Evolutionary conservation across 1,140 invertebrate species (phyloP), one percentile per base, ranked within the genome.

Genomic region (Oedothorax gibbosus): DNA sequence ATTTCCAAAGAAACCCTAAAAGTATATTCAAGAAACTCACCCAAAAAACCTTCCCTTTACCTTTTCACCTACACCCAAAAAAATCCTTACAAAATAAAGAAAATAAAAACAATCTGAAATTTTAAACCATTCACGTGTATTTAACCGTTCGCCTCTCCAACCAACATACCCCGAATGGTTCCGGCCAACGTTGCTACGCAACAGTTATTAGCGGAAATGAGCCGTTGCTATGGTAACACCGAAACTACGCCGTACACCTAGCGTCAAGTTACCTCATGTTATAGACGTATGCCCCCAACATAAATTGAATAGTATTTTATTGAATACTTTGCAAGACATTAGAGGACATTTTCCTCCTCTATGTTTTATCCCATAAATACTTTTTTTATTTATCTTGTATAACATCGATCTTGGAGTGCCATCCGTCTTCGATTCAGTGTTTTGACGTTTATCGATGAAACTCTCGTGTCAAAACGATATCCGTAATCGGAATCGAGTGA

Each of bases 221-320:
- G 80, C 80, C 65, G 80, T 82, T 82, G 80, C 80, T 50, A 82
- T 82, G 65, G 80, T n/a, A 73, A 82, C 80, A 49, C 57, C 35
- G 69, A 82, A 82, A 57, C 80, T 82, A 82, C 80, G 80, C 80
- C 69, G 60, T 82, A 73, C 65, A 82, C 80, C 80, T 73, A 82
- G 80, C 80, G 51, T 82, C 80, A 82, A 20, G 68, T 82, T 82
- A 82, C 80, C 72, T 82, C 73, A 82, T 73, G 80, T 82, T 82
- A 82, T 82, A 71, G 80, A 82, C 73, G 80, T 82, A 82, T 82
- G 80, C 80, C 51, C 50, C 56, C 68, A 53, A 57, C 80, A 64
- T 82, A 82, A 82, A 82, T 82, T 82, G 68, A 82, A 82, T 82
- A 73, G 80, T 82, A 82, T 57, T 82, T 82, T 82, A 82, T 82